phyloP scores from a whole-genome alignment of 2,797 vertebrate species.

The Anabas testudineus region DNA sequence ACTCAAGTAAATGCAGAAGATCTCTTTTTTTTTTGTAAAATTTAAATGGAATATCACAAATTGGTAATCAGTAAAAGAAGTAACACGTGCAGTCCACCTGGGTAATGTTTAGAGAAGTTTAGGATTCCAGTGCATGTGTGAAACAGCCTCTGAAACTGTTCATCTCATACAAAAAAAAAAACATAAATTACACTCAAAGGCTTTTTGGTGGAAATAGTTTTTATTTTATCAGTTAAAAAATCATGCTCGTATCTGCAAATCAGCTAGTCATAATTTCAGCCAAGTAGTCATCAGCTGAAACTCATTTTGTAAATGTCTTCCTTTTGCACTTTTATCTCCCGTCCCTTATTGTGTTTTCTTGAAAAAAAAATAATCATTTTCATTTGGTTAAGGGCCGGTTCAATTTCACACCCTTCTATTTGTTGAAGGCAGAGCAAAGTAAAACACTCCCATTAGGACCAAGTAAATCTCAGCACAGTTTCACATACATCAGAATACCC shows the following conservation, averaged over 20 bases:
- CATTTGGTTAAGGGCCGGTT: constrained; percentile 2
- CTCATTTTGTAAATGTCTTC: background rate
- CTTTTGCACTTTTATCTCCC: background rate
- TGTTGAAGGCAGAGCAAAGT: background rate
- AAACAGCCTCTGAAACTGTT: too few relatives aligned
- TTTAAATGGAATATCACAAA: too few relatives aligned
- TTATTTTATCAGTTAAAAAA: background rate
- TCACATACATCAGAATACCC: constrained; percentile 22
- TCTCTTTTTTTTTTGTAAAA: too few relatives aligned
- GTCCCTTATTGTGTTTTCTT: constrained; percentile 7
- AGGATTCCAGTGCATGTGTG: too few relatives aligned
- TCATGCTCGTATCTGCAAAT: background rate
- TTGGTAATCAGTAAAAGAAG: too few relatives aligned
- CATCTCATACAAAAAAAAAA: too few relatives aligned
- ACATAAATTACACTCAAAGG: background rate
- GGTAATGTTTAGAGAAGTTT: too few relatives aligned
- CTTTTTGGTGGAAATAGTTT: background rate
- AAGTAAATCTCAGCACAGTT: constrained; percentile 23
- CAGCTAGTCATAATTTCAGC: background rate
- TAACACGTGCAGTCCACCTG: too few relatives aligned
- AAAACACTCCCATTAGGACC: constrained; percentile 2
- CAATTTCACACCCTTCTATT: background rate
- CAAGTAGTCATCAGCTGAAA: background rate
- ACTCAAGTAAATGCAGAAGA: too few relatives aligned
- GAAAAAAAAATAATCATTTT: constrained; percentile 4